A percentile compares a stretch with the other conserved stretches of the same genome.
Evolutionary conservation across 2,113 vertebrate genomes (phyloP).

Genomic region (Holacanthus passer): DNA sequence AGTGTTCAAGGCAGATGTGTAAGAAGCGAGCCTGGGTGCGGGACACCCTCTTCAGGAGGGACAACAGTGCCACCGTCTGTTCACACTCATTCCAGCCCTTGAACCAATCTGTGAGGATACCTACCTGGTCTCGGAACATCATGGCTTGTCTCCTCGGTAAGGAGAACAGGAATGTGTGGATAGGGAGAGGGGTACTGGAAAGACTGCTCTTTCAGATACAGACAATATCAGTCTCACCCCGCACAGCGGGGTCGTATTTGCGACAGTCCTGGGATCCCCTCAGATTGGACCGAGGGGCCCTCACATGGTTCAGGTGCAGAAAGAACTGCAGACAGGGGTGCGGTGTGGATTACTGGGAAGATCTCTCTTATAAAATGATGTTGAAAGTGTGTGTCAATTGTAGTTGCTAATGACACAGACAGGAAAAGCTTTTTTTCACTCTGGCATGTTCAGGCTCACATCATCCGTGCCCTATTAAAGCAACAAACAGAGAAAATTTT

Average conservation of each 20-base stretch:
- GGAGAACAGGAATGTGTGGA: conserved; percentile 67
- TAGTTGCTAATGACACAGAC: conserved; percentile 32
- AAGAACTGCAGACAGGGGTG: conserved; percentile 49
- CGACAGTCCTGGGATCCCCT: conserved; percentile 82
- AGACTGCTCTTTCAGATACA: conserved; percentile 65
- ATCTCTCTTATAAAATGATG: conserved; percentile 34
- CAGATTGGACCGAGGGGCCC: conserved; percentile 78
- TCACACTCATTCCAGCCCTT: conserved; percentile 98
- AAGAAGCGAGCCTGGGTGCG: conserved; percentile 96
- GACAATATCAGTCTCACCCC: conserved; percentile 72
- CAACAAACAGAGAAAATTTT: conserved; percentile 36
- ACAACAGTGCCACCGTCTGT: conserved; percentile 95
- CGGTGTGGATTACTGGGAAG: conserved; percentile 29
- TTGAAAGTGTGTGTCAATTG: conserved; percentile 35
- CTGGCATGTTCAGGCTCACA: conserved; percentile 63
- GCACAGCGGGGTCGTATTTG: conserved; percentile 76
- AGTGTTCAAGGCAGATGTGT: conserved; percentile 97
- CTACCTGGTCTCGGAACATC: conserved; percentile 99
- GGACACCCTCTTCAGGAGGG: conserved; percentile 93
- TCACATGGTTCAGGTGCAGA: conserved; percentile 85
- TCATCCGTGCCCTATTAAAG: conserved; percentile 61
- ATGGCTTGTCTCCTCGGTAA: conserved; percentile 86
- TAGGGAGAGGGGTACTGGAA: conserved; percentile 43
- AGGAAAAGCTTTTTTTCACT: conserved; percentile 51
- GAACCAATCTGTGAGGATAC: conserved; percentile 96